phyloP scores from a whole-genome alignment of 2,888 invertebrate genomes.

The Sphaerophoria taeniata region DNA sequence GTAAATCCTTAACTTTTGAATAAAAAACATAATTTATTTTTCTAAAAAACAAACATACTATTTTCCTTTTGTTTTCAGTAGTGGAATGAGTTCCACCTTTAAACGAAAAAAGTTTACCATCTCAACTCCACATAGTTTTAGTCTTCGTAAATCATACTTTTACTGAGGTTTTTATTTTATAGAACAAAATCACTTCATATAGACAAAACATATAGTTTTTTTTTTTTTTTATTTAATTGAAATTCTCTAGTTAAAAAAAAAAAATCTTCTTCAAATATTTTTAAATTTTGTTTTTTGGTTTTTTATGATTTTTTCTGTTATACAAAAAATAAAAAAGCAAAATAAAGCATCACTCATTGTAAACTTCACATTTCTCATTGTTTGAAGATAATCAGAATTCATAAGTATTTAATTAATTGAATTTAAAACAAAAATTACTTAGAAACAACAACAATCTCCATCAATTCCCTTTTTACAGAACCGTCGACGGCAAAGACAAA shows the following conservation, averaged over 20 bases:
- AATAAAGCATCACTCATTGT: slow-evolving; percentile 66
- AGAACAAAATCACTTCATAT: slow-evolving; percentile 56
- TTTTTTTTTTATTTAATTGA: slow-evolving; percentile 6
- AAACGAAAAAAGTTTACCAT: slow-evolving; percentile 66
- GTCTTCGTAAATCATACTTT: slow-evolving; percentile 67
- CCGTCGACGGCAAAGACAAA: slow-evolving; percentile 94
- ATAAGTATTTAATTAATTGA: slow-evolving; percentile 43
- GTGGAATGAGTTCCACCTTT: slow-evolving; percentile 63
- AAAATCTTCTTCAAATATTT: slow-evolving; percentile 14
- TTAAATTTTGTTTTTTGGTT: slow-evolving; percentile 33
- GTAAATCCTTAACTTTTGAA: background rate
- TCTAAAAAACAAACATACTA: background rate
- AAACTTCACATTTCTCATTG: slow-evolving; percentile 60
- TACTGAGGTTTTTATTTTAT: slow-evolving; percentile 27
- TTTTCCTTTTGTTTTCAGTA: slow-evolving; percentile 65
- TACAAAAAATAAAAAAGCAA: background rate
- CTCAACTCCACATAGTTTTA: slow-evolving; percentile 62
- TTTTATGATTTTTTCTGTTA: slow-evolving; percentile 18
- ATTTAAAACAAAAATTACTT: slow-evolving; percentile 41
- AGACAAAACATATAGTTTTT: slow-evolving; percentile 33
- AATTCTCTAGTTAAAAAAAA: background rate
- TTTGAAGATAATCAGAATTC: slow-evolving; percentile 28
- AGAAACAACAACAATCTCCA: slow-evolving; percentile 64
- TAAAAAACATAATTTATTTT: no score
- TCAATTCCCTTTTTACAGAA: slow-evolving; percentile 84